A percentile compares a stretch with the other conserved stretches of the same genome.
These are phyloP conservation scores for Nudaria mundana DNA, from an alignment of 2,888 invertebrate genomes.

Conservation along the genomic window DNA sequence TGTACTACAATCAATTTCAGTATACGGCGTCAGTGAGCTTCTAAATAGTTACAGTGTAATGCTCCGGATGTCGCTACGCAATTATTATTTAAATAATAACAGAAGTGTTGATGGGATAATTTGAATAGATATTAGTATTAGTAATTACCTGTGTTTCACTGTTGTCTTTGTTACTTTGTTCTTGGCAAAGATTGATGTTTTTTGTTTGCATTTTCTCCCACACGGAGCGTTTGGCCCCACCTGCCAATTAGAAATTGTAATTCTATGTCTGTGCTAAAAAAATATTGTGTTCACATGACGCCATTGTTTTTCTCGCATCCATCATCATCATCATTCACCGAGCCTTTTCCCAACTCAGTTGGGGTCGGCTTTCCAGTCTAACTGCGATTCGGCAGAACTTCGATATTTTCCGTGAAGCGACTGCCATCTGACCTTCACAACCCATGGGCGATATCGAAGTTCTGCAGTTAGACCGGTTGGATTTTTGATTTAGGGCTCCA, in stretches of 20 bases:
- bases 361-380: no score
- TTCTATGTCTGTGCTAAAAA: slow-evolving; percentile 11
- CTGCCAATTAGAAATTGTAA: slow-evolving; percentile 37
- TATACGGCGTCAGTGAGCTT: background rate
- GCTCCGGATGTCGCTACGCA: slow-evolving; percentile 27
- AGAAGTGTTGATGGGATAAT: background rate
- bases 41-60: background rate
- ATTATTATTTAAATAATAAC: background rate
- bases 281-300: no score
- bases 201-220: slow-evolving; percentile 82
- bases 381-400: no score
- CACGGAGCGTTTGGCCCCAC: slow-evolving; percentile 36
- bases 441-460: no score
- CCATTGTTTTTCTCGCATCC: no score
- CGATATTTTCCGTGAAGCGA: no score
- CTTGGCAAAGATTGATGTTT: slow-evolving; percentile 81
- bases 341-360: no score
- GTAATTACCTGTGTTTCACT: slow-evolving; percentile 56
- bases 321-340: no score
- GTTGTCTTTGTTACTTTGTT: slow-evolving; percentile 64
- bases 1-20: slow-evolving; percentile 12
- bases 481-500: no score
- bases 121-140: slow-evolving; percentile 2
- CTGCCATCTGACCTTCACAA: no score
- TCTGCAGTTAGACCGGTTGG: no score